phyloP scores from a whole-genome alignment of 92 coral and sea anemone genomes.

The Epizoanthus illoricatus region DNA sequence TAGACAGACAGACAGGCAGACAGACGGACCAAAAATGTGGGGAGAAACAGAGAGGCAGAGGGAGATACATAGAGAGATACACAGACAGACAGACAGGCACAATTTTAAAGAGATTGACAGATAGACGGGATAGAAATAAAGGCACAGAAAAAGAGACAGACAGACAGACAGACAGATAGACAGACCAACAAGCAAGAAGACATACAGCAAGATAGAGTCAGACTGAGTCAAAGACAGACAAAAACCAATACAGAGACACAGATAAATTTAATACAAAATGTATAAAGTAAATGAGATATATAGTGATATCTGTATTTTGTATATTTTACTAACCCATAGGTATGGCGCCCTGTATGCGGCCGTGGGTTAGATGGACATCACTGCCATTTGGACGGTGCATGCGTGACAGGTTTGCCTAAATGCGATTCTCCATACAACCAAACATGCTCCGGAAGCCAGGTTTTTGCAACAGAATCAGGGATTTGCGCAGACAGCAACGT shows the following conservation, averaged over 20 bases:
- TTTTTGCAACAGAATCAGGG: constrained; percentile 62
- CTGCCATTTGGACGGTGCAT: constrained; percentile 53
- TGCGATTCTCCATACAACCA: constrained; percentile 47
- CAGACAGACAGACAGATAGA: neutral
- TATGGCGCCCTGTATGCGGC: constrained; percentile 86
- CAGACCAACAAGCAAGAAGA: neutral
- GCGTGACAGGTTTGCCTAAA: constrained; percentile 30
- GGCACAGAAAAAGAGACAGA: neutral
- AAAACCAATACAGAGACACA: neutral
- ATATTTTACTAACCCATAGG: constrained; percentile 37
- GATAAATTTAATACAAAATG: neutral
- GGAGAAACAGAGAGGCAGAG: neutral
- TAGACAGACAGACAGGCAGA: no score
- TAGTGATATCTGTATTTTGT: neutral
- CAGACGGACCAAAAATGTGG: no score
- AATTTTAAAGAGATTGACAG: no score
- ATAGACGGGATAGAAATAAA: no score
- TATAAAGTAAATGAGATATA: neutral
- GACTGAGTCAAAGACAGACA: neutral
- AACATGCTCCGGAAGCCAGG: constrained; percentile 51
- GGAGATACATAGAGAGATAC: neutral
- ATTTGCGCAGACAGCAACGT: constrained; percentile 45
- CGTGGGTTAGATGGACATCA: constrained; percentile 42
- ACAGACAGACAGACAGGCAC: neutral
- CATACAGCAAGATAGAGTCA: neutral